phyloP scores from a whole-genome alignment of 2,113 vertebrate genomes.

The Amblyornis subalaris region DNA sequence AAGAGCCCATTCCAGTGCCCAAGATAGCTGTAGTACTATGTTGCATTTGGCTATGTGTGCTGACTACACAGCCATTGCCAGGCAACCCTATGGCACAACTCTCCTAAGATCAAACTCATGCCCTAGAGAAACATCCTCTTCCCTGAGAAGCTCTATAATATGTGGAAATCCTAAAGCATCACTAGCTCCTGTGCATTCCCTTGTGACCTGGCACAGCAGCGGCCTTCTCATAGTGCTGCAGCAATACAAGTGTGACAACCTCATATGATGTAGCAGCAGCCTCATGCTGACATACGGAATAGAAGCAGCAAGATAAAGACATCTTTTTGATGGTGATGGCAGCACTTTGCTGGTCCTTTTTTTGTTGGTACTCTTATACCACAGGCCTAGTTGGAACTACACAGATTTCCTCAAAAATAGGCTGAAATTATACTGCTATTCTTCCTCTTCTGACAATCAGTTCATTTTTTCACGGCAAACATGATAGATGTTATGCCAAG shows the following conservation, averaged over 20 bases:
- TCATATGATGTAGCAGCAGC: not conserved
- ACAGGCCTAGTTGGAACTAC: not conserved
- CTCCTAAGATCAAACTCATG: not conserved
- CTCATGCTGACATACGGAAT: not conserved
- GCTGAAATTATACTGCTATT: not conserved
- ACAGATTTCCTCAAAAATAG: not conserved
- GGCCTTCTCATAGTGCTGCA: not conserved
- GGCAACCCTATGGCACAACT: not conserved
- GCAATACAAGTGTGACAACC: not conserved
- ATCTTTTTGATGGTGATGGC: not conserved
- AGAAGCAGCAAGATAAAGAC: not conserved
- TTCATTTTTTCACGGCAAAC: not conserved
- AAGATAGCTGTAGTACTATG: fast-evolving
- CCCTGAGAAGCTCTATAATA: not conserved
- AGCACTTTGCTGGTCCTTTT: not conserved
- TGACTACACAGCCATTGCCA: not conserved
- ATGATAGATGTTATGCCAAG: not conserved
- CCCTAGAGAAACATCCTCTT: not conserved
- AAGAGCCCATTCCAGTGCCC: fast-evolving
- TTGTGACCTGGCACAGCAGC: not conserved
- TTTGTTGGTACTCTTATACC: not conserved
- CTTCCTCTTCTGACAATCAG: not conserved
- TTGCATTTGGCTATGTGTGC: not conserved
- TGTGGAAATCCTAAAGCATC: not conserved
- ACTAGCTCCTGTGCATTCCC: not conserved